Conservation (phyloP, 2,888 invertebrate species). For the Xestia ashworthii region DNA sequence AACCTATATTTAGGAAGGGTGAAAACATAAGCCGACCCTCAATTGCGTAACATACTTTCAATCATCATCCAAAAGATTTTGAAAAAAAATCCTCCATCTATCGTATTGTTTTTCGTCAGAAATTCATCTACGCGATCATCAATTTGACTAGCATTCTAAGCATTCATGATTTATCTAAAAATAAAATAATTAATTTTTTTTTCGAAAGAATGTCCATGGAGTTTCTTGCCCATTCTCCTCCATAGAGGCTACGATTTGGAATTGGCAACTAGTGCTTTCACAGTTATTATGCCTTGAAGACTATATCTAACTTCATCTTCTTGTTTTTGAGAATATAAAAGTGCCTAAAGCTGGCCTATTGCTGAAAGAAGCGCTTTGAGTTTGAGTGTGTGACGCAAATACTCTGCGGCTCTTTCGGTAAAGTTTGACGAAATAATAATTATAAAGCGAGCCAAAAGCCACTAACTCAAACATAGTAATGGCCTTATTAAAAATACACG, state of each 20-base stretch:
- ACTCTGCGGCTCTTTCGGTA: not conserved
- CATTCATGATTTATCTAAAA: not conserved
- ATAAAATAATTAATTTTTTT: not conserved
- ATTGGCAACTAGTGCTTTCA: not conserved
- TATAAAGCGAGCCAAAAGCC: not conserved
- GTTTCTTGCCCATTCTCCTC: not conserved
- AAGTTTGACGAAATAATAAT: not conserved
- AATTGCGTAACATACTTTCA: not conserved
- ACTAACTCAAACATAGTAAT: not conserved
- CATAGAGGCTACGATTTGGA: not conserved
- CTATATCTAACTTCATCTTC: not conserved
- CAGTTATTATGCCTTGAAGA: not conserved
- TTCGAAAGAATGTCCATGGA: not conserved
- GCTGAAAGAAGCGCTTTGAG: not conserved
- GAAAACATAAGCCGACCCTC: not conserved
- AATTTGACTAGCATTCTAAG: not conserved
- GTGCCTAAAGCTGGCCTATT: not conserved
- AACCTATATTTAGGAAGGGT: too few relatives aligned
- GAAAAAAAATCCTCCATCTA: not conserved
- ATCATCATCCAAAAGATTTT: not conserved
- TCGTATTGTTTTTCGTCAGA: not conserved
- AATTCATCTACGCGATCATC: not conserved
- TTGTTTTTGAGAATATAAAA: not conserved
- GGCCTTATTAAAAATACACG: conserved; percentile 5
- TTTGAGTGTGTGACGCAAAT: not conserved